Evolutionary conservation across 2,113 vertebrate genomes (phyloP).

Genomic region (Oreamnos americanus): DNA sequence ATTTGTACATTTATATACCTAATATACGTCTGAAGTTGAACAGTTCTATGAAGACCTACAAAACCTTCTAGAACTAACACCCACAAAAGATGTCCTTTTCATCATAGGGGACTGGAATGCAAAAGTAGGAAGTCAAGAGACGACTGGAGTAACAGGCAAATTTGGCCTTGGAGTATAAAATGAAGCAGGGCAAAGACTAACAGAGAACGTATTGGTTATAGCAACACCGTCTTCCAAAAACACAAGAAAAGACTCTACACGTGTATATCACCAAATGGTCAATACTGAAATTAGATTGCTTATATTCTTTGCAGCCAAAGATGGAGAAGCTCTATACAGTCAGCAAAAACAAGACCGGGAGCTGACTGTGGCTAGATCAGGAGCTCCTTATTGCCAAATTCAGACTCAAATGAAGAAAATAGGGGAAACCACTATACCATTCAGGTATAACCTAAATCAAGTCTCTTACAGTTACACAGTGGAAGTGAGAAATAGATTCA

Average conservation of each 20-base stretch:
- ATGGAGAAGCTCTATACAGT: neutral
- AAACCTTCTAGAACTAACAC: neutral
- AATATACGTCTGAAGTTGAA: neutral
- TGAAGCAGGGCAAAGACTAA: neutral
- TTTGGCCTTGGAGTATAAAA: neutral
- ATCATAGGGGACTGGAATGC: neutral
- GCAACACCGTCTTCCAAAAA: neutral
- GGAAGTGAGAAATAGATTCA: neutral
- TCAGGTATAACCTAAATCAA: neutral
- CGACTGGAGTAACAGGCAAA: neutral
- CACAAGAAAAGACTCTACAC: neutral
- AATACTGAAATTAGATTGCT: neutral
- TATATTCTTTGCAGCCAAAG: neutral
- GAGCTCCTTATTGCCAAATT: neutral
- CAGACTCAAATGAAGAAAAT: neutral
- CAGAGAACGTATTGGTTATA: neutral
- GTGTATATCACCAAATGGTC: neutral
- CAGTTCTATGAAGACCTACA: accelerated
- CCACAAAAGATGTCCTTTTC: neutral
- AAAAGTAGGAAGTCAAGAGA: neutral
- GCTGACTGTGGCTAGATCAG: neutral
- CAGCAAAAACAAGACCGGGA: neutral
- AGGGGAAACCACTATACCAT: neutral
- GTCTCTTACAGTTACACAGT: neutral
- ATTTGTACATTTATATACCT: neutral